Conservation (phyloP, 2,888 invertebrate genomes). For the Seira ritae region DNA sequence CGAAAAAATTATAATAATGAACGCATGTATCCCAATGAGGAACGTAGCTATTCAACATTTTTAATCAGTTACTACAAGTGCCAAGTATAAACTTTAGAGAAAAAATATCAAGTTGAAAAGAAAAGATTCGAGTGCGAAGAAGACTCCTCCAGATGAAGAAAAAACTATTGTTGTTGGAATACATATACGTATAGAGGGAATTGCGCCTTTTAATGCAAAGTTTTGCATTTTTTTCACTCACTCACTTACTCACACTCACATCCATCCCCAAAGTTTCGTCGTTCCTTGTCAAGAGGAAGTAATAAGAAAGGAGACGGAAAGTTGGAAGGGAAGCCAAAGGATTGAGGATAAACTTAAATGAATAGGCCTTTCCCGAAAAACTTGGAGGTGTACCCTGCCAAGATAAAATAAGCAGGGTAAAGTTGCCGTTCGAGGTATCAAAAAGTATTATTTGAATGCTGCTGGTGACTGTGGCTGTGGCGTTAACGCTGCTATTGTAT, state of each 20-base stretch:
- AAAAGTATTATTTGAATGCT: too few relatives aligned
- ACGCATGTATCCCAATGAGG: slow-evolving; percentile 15
- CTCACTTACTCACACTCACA: not conserved
- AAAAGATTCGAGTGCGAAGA: not conserved
- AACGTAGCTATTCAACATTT: slow-evolving; percentile 47
- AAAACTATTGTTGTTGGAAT: slow-evolving; percentile 18
- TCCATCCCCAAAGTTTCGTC: slow-evolving; percentile 16
- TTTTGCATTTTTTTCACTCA: slow-evolving; percentile 37
- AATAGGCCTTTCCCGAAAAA: slow-evolving; percentile 19
- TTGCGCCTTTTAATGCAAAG: slow-evolving; percentile 48
- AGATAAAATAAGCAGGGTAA: not conserved
- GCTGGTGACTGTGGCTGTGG: too few relatives aligned
- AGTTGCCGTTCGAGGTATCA: too few relatives aligned
- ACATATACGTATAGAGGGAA: slow-evolving; percentile 33
- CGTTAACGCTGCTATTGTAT: too few relatives aligned
- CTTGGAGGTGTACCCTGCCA: slow-evolving; percentile 18
- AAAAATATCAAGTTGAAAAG: not conserved
- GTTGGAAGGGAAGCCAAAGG: slow-evolving; percentile 58
- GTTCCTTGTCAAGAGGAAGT: slow-evolving; percentile 39
- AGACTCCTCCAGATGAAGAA: not conserved
- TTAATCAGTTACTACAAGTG: slow-evolving; percentile 47
- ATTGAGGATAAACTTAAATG: slow-evolving; percentile 33
- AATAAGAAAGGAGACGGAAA: slow-evolving; percentile 50
- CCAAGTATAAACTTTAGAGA: slow-evolving; percentile 24
- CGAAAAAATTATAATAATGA: slow-evolving; percentile 35